phyloP scores from a whole-genome alignment of 2,888 invertebrate genomes.

The Ganaspis brasiliensis region DNA sequence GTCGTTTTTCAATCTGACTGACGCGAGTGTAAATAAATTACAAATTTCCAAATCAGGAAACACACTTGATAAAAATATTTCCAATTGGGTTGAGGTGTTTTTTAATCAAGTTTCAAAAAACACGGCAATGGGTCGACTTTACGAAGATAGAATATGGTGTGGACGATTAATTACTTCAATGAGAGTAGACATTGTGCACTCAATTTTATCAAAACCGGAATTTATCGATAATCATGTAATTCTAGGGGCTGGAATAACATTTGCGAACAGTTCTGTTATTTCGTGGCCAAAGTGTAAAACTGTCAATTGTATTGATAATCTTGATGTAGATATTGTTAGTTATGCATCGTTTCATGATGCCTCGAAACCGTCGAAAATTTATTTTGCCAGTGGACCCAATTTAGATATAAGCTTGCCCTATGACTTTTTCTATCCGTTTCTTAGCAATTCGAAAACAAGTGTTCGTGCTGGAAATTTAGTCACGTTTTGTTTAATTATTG shows the following conservation, averaged over 20 bases:
- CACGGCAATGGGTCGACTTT: constrained; percentile 65
- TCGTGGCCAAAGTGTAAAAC: constrained; percentile 72
- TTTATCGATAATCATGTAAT: constrained; percentile 71
- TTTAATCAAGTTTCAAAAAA: constrained; percentile 74
- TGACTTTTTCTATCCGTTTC: constrained; percentile 89
- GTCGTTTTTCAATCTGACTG: constrained; percentile 71
- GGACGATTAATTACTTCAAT: constrained; percentile 75
- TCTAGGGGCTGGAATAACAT: constrained; percentile 69
- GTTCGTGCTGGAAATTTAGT: background rate
- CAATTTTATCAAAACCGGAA: constrained; percentile 69
- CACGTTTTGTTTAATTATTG: background rate
- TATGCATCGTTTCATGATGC: constrained; percentile 80
- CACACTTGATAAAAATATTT: constrained; percentile 76
- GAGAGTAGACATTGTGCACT: constrained; percentile 72
- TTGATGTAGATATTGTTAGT: constrained; percentile 68
- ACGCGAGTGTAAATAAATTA: constrained; percentile 66
- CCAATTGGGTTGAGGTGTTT: constrained; percentile 82
- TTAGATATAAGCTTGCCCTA: constrained; percentile 86
- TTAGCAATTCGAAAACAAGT: constrained; percentile 65
- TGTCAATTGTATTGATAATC: constrained; percentile 67
- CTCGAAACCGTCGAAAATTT: constrained; percentile 80
- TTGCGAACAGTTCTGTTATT: constrained; percentile 69
- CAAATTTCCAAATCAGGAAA: constrained; percentile 82
- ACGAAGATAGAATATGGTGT: constrained; percentile 70
- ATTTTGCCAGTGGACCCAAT: constrained; percentile 84